Evolutionary conservation across 2,113 vertebrate genomes (phyloP).

Genomic region (Lycocorax pyrrhopterus): DNA sequence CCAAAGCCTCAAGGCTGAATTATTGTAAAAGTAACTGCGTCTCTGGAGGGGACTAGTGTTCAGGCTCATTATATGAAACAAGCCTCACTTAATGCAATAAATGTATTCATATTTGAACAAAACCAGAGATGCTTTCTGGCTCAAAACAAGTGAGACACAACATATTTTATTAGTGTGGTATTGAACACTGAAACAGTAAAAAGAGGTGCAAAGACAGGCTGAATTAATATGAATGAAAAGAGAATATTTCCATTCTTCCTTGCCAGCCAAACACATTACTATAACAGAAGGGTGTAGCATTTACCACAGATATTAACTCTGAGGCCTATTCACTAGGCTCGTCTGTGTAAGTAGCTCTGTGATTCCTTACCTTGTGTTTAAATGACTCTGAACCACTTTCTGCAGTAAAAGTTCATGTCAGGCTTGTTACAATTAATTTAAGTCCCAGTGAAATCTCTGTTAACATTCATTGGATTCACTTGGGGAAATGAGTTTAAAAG

Average conservation of each 20-base stretch:
- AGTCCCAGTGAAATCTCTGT: not conserved
- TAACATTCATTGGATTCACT: not conserved
- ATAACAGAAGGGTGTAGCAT: not conserved
- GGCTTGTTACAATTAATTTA: not conserved
- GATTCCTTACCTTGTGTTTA: not conserved
- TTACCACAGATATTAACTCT: not conserved
- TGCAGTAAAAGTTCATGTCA: not conserved
- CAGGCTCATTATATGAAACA: not conserved
- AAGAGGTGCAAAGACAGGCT: not conserved
- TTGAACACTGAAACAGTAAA: not conserved
- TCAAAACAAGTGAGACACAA: not conserved
- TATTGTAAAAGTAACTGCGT: not conserved
- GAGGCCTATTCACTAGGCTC: not conserved
- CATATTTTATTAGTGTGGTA: not conserved
- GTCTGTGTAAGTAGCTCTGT: not conserved
- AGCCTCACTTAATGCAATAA: not conserved
- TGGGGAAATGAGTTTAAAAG: not conserved
- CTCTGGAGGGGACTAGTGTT: not conserved
- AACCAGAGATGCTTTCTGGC: not conserved
- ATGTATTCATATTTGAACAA: not conserved
- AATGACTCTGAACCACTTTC: not conserved
- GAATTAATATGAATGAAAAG: not conserved
- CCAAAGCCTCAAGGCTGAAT: not conserved
- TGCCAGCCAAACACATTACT: not conserved
- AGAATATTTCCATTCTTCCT: not conserved